Conservation (phyloP, 1,140 invertebrate genomes). For the Musca domestica region DNA sequence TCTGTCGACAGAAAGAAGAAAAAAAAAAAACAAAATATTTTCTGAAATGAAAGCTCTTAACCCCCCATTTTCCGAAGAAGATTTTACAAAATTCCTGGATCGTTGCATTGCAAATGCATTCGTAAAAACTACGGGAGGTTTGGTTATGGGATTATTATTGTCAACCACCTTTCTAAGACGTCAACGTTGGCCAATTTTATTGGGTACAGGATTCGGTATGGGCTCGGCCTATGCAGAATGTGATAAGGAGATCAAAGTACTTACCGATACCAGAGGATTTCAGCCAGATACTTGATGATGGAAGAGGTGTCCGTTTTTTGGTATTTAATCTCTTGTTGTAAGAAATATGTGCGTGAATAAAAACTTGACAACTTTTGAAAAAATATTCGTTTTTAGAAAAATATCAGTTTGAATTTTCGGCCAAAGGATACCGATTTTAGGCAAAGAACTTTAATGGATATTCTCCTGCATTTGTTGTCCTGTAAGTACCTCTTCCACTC, state of each 20-base stretch:
- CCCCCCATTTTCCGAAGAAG: constrained; percentile 1
- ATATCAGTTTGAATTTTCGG: too few relatives aligned
- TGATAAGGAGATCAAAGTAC: constrained; percentile 63
- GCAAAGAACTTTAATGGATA: too few relatives aligned
- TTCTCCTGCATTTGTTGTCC: too few relatives aligned
- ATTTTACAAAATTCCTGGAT: neutral
- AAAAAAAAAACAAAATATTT: too few relatives aligned
- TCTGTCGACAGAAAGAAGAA: too few relatives aligned
- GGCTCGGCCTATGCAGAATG: constrained; percentile 77
- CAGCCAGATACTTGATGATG: neutral
- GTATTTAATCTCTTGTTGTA: neutral
- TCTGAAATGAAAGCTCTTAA: too few relatives aligned
- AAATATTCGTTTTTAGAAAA: too few relatives aligned
- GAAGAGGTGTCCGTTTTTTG: neutral
- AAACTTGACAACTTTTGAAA: too few relatives aligned
- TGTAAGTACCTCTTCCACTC: too few relatives aligned
- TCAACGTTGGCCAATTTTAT: constrained; percentile 69
- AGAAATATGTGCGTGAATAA: neutral
- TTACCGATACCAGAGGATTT: neutral
- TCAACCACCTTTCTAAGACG: constrained; percentile 69
- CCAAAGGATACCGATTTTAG: too few relatives aligned
- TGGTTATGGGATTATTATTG: constrained; percentile 64
- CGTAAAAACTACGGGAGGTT: constrained; percentile 62
- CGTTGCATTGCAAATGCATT: constrained; percentile 6
- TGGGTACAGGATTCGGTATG: constrained; percentile 70